These are phyloP conservation scores for Sorex araneus DNA, from an alignment of 2,113 vertebrate species.

Conservation along the genomic window DNA sequence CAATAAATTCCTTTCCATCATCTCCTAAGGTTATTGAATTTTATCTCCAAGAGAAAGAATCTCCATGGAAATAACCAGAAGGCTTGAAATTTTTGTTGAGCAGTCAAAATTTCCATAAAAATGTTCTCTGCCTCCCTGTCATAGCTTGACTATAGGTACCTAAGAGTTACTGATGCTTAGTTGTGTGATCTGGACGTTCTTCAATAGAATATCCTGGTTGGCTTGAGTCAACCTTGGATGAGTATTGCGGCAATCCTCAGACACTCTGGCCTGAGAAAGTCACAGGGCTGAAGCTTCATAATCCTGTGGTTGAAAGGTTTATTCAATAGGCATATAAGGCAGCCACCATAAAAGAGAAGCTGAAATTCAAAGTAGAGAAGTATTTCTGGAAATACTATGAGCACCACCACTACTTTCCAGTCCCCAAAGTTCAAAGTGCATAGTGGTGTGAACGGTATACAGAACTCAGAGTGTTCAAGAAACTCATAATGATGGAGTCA, in stretches of 20 bases:
- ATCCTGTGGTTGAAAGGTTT: fast-evolving
- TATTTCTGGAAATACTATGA: background rate
- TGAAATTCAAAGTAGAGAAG: no score
- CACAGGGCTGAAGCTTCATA: no score
- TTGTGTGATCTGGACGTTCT: no score
- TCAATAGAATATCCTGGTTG: fast-evolving
- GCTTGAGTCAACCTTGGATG: background rate
- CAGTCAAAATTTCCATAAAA: background rate
- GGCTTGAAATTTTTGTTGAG: background rate
- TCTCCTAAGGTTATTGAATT: background rate
- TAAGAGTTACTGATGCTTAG: background rate
- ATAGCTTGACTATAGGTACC: background rate
- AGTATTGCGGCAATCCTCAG: fast-evolving
- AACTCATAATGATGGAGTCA: background rate
- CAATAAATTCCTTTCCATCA: background rate
- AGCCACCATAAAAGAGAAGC: no score
- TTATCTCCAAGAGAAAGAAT: background rate
- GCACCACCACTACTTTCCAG: background rate
- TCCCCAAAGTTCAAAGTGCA: background rate
- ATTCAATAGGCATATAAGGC: background rate
- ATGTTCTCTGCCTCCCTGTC: background rate
- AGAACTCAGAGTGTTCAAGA: background rate
- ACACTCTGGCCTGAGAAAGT: background rate
- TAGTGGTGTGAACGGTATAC: background rate
- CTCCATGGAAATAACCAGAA: background rate